Evolutionary conservation across 2,888 invertebrate genomes (phyloP).

Genomic region (Plebejus melissa): DNA sequence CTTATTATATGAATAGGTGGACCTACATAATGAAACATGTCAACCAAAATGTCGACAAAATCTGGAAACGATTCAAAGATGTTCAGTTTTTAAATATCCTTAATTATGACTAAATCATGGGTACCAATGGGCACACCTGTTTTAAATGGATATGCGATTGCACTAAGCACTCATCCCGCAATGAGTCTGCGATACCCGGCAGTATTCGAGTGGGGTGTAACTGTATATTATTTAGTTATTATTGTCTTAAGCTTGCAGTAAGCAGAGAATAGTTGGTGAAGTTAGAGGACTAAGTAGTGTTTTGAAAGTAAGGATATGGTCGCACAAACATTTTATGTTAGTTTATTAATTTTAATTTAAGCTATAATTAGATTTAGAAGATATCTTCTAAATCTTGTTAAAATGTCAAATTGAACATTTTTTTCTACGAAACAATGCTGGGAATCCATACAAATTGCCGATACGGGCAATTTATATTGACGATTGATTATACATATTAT

Average conservation of each 20-base stretch:
- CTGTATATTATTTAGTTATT: background rate
- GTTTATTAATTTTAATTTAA: background rate
- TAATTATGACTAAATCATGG: background rate
- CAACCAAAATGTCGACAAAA: no score
- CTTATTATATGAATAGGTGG: no score
- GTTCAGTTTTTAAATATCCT: background rate
- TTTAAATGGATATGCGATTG: slow-evolving; percentile 2
- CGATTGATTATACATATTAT: no score
- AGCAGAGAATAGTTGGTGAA: background rate
- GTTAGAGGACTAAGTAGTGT: background rate
- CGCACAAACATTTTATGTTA: background rate
- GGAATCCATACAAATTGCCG: no score
- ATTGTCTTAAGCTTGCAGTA: background rate
- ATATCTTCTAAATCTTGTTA: no score
- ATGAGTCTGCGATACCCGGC: background rate
- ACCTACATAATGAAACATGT: no score
- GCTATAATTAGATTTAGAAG: no score
- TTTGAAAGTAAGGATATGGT: background rate
- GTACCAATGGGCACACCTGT: background rate
- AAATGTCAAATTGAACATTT: no score
- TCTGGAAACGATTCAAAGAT: background rate
- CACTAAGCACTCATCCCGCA: slow-evolving; percentile 1
- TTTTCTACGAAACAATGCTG: no score
- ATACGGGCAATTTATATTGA: no score
- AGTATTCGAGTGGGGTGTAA: background rate